These are phyloP conservation scores for Oreohelix idahoensis DNA, from an alignment of 1,140 invertebrate genomes.

Conservation along the genomic window DNA sequence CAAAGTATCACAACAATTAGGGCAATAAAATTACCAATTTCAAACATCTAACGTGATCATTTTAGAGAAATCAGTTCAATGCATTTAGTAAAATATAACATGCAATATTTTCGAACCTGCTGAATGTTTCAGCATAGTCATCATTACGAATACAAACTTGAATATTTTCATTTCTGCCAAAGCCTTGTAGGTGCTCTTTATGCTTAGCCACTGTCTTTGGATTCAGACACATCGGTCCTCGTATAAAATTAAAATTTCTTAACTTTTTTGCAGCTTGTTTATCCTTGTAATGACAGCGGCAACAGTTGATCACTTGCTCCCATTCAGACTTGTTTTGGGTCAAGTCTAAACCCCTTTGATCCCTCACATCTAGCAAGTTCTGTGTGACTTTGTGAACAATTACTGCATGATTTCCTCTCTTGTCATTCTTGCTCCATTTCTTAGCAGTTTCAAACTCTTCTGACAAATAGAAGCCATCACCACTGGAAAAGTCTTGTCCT, in stretches of 20 bases:
- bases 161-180: background rate
- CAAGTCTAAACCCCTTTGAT: background rate
- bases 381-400: background rate
- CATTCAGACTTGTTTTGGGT: no score
- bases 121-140: background rate
- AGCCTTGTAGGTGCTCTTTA: background rate
- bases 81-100: conserved; percentile 1
- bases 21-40: no score
- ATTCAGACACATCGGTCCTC: background rate
- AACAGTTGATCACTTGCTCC: background rate
- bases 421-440: background rate
- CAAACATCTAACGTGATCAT: no score
- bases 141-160: conserved; percentile 3
- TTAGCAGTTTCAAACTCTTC: background rate
- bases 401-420: background rate
- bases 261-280: background rate
- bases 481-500: background rate
- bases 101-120: background rate
- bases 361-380: background rate
- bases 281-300: background rate
- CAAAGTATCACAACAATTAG: no score
- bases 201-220: no score
- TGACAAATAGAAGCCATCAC: conserved; percentile 6
- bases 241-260: background rate
- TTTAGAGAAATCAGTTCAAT: no score